Conservation (phyloP, 2,888 invertebrate genomes). For the Allolobophora icterica region DNA sequence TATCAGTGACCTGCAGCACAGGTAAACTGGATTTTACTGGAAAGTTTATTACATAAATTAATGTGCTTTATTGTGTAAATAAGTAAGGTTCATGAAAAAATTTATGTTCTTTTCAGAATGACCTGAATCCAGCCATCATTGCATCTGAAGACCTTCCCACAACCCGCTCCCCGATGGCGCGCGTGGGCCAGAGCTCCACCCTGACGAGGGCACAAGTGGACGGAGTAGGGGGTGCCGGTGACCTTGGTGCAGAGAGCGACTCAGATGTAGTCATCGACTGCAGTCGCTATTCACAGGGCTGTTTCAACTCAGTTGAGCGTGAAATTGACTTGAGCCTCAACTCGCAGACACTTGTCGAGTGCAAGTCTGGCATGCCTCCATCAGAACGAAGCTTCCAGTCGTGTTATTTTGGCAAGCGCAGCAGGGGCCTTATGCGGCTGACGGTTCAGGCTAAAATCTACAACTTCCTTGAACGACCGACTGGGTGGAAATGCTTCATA, state of each 20-base stretch:
- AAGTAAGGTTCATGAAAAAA: not conserved
- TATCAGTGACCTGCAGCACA: not conserved
- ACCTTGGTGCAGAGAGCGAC: not conserved
- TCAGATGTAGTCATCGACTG: conserved; percentile 7
- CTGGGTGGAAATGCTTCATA: conserved; percentile 82
- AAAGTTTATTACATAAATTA: not conserved
- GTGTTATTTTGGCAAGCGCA: conserved; percentile 14
- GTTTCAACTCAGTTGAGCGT: conserved; percentile 20
- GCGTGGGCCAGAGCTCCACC: conserved; percentile 3
- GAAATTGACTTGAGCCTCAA: conserved; percentile 25
- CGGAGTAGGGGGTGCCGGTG: not conserved
- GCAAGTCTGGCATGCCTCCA: conserved; percentile 21
- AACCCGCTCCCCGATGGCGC: not conserved
- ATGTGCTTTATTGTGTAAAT: too few species aligned
- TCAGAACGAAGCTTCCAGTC: conserved; percentile 33
- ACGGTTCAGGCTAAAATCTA: conserved; percentile 76
- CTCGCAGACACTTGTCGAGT: not conserved
- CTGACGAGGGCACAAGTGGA: not conserved
- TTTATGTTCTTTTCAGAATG: not conserved
- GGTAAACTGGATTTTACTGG: not conserved
- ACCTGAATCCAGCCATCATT: not conserved
- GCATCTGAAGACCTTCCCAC: not conserved
- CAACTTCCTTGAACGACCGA: conserved; percentile 82
- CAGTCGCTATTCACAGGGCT: conserved; percentile 25
- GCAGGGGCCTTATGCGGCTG: not conserved